Evolutionary conservation across 2,888 invertebrate genomes (phyloP).

Genomic region (Hololepta plana): DNA sequence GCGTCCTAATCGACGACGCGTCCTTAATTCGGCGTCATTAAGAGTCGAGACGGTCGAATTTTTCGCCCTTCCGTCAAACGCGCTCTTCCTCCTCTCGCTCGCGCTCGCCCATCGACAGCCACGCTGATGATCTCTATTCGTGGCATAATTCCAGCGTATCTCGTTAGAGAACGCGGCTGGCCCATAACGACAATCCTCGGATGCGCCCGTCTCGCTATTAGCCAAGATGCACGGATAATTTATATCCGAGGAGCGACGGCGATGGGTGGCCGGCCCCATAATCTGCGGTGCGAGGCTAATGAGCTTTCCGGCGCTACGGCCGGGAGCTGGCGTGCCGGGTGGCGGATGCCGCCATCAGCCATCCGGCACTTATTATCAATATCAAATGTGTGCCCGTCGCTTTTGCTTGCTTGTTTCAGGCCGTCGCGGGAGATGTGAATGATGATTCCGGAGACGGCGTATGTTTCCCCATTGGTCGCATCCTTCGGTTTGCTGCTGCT

Average conservation of each 20-base stretch:
- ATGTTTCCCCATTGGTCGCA: conserved; percentile 8
- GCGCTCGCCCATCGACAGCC: no score
- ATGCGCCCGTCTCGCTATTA: conserved; percentile 18
- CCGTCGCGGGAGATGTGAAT: conserved; percentile 14
- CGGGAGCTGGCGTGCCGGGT: no score
- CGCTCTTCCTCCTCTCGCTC: no score
- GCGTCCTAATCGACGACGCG: conserved; percentile 13
- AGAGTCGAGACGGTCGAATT: conserved; percentile 20
- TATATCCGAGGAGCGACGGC: conserved; percentile 21
- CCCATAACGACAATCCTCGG: conserved; percentile 25
- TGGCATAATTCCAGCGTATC: conserved; percentile 25
- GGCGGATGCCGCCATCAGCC: neutral
- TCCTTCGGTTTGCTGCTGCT: conserved; percentile 9
- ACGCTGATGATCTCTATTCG: conserved; percentile 21
- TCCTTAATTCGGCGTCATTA: conserved; percentile 25
- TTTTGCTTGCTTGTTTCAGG: conserved; percentile 12
- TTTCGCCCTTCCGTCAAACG: no score
- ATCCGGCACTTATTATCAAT: conserved; percentile 12
- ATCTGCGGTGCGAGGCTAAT: conserved; percentile 17
- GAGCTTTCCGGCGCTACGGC: conserved; percentile 17
- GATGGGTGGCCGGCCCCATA: conserved; percentile 14
- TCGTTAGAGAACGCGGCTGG: conserved; percentile 21
- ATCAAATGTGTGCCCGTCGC: conserved; percentile 12
- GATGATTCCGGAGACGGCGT: conserved; percentile 10
- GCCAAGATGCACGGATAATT: conserved; percentile 19